Evolutionary conservation across 2,797 vertebrate species (phyloP).

Genomic region (Aeoliscus strigatus): DNA sequence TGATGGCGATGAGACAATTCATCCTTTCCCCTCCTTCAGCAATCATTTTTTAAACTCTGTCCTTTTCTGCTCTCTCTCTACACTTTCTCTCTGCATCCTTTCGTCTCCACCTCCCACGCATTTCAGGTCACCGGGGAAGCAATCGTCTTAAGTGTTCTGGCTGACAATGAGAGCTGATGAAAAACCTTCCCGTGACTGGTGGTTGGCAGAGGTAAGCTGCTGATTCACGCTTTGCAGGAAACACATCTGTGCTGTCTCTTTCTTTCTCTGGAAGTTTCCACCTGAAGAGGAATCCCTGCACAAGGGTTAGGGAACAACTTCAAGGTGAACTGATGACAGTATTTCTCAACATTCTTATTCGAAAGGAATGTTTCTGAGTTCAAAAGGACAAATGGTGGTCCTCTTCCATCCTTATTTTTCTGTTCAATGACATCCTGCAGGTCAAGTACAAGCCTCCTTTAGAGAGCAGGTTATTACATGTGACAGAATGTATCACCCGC

Average conservation of each 20-base stretch:
- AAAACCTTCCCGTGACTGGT: conserved; percentile 57
- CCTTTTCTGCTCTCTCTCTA: conserved; percentile 12
- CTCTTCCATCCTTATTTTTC: too few relatives aligned
- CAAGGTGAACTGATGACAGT: too few relatives aligned
- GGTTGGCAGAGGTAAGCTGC: conserved; percentile 52
- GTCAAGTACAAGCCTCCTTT: conserved; percentile 16
- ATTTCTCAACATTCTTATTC: too few relatives aligned
- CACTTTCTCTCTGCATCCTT: conserved; percentile 32
- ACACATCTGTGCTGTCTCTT: conserved; percentile 17
- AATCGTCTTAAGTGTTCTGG: conserved; percentile 76
- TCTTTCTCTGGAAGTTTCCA: conserved; percentile 13
- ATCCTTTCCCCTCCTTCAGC: conserved; percentile 6
- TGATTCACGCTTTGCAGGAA: conserved; percentile 18
- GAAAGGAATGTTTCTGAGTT: too few relatives aligned
- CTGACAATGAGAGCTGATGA: conserved; percentile 67
- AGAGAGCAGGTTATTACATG: conserved; percentile 31
- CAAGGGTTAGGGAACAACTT: too few relatives aligned
- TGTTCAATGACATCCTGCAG: too few relatives aligned
- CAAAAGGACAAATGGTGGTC: too few relatives aligned
- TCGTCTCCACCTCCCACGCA: conserved; percentile 58
- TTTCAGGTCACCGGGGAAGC: conserved; percentile 64
- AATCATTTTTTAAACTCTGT: conserved; percentile 3
- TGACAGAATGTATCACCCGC: conserved; percentile 29
- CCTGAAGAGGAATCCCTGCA: conserved; percentile 14
- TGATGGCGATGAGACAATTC: too few relatives aligned